Percentiles rank a stretch among this genome's conserved stretches.
Evolutionary conservation across 1,140 invertebrate genomes (phyloP).

Genomic region (Drosophila orosa): DNA sequence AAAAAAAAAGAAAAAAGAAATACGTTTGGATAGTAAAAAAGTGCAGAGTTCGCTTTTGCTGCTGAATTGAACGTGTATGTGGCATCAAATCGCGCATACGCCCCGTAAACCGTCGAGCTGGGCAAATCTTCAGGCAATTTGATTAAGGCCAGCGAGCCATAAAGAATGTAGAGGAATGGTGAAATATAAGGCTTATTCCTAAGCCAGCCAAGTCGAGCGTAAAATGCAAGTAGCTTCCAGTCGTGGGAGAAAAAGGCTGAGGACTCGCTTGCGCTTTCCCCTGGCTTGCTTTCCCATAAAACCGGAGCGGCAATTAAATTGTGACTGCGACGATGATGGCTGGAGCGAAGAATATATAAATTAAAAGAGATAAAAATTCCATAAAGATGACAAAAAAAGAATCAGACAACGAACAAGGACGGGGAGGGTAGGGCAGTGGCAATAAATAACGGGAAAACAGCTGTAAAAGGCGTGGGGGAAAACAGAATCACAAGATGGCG

Average conservation of each 20-base stretch:
- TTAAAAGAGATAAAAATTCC: slow-evolving; percentile 61
- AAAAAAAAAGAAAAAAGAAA: neutral
- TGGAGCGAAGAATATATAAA: slow-evolving; percentile 46
- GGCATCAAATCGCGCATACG: slow-evolving; percentile 65
- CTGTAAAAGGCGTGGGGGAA: slow-evolving; percentile 22
- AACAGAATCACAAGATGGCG: slow-evolving; percentile 38
- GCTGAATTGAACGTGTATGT: slow-evolving; percentile 49
- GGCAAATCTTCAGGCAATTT: slow-evolving; percentile 53
- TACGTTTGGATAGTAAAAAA: neutral
- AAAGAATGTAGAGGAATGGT: slow-evolving; percentile 52
- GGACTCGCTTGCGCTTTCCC: slow-evolving; percentile 32
- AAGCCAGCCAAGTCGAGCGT: slow-evolving; percentile 50
- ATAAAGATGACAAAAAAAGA: slow-evolving; percentile 47
- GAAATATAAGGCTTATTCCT: slow-evolving; percentile 52
- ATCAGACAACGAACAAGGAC: slow-evolving; percentile 1
- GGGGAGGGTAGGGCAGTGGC: slow-evolving; percentile 31
- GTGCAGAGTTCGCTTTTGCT: slow-evolving; percentile 9
- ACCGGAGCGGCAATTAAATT: slow-evolving; percentile 62
- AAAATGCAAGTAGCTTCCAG: slow-evolving; percentile 19
- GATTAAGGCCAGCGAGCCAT: slow-evolving; percentile 58
- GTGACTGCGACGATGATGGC: slow-evolving; percentile 48
- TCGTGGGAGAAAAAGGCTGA: neutral
- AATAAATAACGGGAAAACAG: slow-evolving; percentile 53
- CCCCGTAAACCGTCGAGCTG: slow-evolving; percentile 26
- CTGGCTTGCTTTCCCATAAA: slow-evolving; percentile 35